phyloP scores from a whole-genome alignment of 2,113 vertebrate species.

The Pangasianodon hypophthalmus region DNA sequence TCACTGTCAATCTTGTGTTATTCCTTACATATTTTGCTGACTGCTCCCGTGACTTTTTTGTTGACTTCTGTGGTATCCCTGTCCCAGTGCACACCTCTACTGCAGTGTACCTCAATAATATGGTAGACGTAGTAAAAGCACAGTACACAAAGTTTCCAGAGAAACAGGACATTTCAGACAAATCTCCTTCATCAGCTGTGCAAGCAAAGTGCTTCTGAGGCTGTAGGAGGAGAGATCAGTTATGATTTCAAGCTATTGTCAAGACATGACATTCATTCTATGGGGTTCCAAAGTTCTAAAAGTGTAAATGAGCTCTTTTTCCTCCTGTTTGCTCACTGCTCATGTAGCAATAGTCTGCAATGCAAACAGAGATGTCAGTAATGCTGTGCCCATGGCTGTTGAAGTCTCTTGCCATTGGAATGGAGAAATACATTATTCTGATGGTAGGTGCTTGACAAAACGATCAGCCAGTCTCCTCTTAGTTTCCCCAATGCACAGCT shows the following conservation, averaged over 20 bases:
- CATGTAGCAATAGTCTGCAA: background rate
- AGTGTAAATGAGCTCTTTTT: background rate
- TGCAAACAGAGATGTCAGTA: background rate
- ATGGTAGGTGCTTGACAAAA: background rate
- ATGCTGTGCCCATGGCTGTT: background rate
- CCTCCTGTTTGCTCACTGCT: background rate
- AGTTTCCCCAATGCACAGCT: background rate
- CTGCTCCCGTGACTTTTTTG: background rate
- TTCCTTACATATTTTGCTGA: background rate
- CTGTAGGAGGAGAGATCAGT: background rate
- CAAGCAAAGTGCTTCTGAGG: background rate
- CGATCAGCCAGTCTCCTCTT: background rate
- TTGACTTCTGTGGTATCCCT: background rate
- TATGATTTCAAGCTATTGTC: background rate
- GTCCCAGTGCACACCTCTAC: background rate
- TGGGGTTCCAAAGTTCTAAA: background rate
- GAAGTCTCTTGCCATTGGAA: background rate
- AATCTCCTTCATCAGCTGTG: constrained; percentile 6
- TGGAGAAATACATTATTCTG: background rate
- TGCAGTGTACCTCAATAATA: background rate
- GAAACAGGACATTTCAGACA: background rate
- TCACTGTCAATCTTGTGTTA: background rate
- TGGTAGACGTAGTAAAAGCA: background rate
- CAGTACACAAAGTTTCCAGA: background rate
- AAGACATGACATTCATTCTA: background rate